These are phyloP conservation scores for Pristis pectinata DNA, from an alignment of 2,797 vertebrate species.

Conservation along the genomic window DNA sequence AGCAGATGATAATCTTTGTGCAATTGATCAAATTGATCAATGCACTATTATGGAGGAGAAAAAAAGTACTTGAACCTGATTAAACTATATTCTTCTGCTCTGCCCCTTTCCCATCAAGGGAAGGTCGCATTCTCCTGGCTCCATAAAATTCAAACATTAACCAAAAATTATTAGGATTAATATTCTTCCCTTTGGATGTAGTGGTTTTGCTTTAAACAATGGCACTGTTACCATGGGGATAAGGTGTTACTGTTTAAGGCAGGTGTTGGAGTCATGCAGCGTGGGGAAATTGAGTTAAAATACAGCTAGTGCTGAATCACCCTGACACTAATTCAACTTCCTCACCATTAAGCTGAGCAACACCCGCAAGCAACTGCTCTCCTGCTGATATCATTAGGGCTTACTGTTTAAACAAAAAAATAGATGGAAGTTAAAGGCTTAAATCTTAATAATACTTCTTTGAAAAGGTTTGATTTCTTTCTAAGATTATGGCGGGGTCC, in stretches of 20 bases:
- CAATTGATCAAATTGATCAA: conserved; percentile 12
- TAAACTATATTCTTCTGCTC: not conserved
- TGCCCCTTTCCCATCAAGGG: not conserved
- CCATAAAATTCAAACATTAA: not conserved
- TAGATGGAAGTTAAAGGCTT: not conserved
- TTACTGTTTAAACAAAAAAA: not conserved
- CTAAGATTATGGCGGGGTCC: too few relatives aligned
- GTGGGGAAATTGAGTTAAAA: not conserved
- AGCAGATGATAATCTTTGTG: not conserved
- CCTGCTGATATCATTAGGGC: conserved; percentile 21
- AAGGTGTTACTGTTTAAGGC: not conserved
- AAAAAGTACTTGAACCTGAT: not conserved
- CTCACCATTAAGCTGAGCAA: not conserved
- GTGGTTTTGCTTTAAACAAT: not conserved
- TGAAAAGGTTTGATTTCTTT: not conserved
- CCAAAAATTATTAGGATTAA: not conserved
- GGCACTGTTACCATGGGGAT: not conserved
- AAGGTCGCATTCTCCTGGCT: too few relatives aligned
- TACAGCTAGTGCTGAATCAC: conserved; percentile 6
- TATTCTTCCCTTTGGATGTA: not conserved
- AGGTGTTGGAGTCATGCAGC: not conserved
- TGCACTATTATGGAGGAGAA: not conserved
- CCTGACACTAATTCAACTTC: conserved; percentile 23
- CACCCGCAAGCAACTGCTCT: not conserved
- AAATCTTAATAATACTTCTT: not conserved